Evolutionary conservation across 2,797 vertebrate genomes (phyloP).

Genomic region (Sebastes cheni): DNA sequence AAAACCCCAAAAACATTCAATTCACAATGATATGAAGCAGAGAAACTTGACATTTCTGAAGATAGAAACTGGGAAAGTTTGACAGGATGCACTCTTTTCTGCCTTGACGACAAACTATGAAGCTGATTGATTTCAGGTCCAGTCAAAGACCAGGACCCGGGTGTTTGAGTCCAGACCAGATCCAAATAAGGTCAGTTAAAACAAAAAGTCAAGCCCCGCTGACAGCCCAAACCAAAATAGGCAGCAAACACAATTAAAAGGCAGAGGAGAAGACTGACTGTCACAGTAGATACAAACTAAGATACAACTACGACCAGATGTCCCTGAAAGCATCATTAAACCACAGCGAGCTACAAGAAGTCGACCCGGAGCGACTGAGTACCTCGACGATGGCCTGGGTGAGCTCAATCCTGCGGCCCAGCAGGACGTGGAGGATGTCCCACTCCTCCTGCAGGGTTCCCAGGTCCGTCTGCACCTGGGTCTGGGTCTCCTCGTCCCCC

Average conservation of each 20-base stretch:
- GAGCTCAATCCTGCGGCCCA: constrained; percentile 76
- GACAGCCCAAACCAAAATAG: neutral
- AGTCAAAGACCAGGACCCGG: neutral
- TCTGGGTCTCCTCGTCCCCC: constrained; percentile 72
- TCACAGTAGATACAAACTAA: neutral
- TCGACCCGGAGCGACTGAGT: neutral
- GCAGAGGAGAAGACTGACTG: neutral
- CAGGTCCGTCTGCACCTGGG: constrained; percentile 80
- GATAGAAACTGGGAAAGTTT: neutral
- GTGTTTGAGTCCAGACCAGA: neutral
- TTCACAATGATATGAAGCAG: neutral
- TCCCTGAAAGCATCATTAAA: neutral
- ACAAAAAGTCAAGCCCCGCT: neutral
- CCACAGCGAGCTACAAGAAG: neutral
- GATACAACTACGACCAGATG: neutral
- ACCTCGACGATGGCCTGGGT: constrained; percentile 83
- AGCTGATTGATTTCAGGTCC: neutral
- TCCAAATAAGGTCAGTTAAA: neutral
- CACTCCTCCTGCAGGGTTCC: constrained; percentile 84
- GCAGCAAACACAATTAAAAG: neutral
- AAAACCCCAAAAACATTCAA: neutral
- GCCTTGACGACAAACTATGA: neutral
- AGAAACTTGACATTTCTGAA: neutral
- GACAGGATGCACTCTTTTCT: neutral
- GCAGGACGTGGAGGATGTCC: constrained; percentile 78